phyloP scores from a whole-genome alignment of 2,888 invertebrate species.

The Marronus borbonicus region DNA sequence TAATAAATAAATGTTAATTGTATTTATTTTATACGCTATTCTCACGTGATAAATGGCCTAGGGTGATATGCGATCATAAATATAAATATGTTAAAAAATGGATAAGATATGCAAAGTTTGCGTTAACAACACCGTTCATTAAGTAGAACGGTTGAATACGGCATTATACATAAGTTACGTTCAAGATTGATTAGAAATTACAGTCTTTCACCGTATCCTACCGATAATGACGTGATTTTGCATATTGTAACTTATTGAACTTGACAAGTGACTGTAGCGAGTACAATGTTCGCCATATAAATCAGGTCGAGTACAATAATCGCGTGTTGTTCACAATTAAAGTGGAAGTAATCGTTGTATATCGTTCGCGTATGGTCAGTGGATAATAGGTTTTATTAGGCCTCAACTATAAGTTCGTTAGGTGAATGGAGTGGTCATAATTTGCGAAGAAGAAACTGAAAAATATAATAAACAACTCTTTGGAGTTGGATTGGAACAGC shows the following conservation, averaged over 20 bases:
- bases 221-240: conserved; percentile 17
- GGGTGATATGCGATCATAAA: conserved; percentile 16
- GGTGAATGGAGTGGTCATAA: no score
- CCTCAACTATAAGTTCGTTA: background rate
- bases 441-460: no score
- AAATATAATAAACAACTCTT: no score
- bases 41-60: conserved; percentile 18
- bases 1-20: conserved; percentile 21
- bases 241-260: conserved; percentile 25
- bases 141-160: conserved; percentile 15
- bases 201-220: conserved; percentile 5
- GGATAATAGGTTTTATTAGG: no score
- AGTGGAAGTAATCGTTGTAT: conserved; percentile 21
- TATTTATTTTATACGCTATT: conserved; percentile 15
- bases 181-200: conserved; percentile 24
- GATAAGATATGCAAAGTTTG: conserved; percentile 19
- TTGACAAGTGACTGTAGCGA: conserved; percentile 32
- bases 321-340: conserved; percentile 21
- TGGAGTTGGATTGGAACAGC: no score
- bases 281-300: conserved; percentile 25
- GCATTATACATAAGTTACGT: conserved; percentile 5
- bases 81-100: conserved; percentile 13
- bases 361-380: background rate
- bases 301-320: conserved; percentile 23
- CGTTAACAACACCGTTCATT: conserved; percentile 27